Evolutionary conservation across 2,113 vertebrate genomes (phyloP), one percentile per base, ranked within the genome.

Genomic region (Clarias batrachus): DNA sequence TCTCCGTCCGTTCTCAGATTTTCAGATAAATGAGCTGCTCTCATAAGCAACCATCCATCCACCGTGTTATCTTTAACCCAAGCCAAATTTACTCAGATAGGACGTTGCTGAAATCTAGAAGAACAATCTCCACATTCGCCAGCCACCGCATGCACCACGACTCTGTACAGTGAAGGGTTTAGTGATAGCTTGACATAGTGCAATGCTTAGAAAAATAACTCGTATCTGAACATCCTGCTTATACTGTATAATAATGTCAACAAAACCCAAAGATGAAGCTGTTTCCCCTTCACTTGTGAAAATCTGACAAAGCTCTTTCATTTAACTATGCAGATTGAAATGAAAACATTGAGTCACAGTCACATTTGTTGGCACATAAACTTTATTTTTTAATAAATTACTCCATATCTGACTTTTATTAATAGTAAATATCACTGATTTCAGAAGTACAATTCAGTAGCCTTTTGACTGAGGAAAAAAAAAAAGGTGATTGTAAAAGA

Each of bases 331-430:
- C 16, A 76, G 17, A 21, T 80, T 19, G 71, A 62, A 41, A 4
- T 73, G 37, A 60, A 87, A 79, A 89, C 63, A 86, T 73, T 41
- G 78, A 83, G 23, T 82, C 71, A 82, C 73, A 80, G 23, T 74
- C 78, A 80, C 57, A 83, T 73, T 81, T 74, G 30, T 83, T 52
- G 52, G 37, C 81, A 90, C 83, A 87, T 85, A 89, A 30, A 86
- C 73, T 91, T 92, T 90, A 90, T 92, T 91, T 87, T 87, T 3
- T 73, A 90, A 92, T 92, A 92, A 91, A 92, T 92, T 87, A 90
- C 78, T 87, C 63, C 56, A 88, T 82, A 56, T 82, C 16, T 71
- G 57, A 60, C 66, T 85, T 84, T 90, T 62, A 85, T 74, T 74
- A 68, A 82, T 87, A 73, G 82, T 60, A 86, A 87, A 90, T 85